Percentiles rank a stretch among this genome's conserved stretches.
Conservation (phyloP, 2,888 invertebrate genomes). For the Cataglyphis livida region DNA sequence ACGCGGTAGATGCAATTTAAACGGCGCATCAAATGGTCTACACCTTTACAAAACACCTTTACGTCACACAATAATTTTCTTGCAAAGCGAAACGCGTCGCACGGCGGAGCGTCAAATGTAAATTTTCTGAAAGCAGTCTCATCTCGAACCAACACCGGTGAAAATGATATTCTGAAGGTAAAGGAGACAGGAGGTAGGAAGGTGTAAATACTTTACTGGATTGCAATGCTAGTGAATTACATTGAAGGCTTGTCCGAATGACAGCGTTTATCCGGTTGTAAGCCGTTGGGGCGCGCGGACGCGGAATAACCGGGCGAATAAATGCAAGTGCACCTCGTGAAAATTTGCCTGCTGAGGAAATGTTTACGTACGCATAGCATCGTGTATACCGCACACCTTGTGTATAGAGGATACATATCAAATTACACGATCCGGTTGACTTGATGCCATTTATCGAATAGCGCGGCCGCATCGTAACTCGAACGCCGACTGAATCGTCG, state of each 20-base stretch:
- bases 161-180: conserved; percentile 47
- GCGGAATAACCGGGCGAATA: conserved; percentile 63
- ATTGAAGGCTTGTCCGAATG: conserved; percentile 68
- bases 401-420: conserved; percentile 53
- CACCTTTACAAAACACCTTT: not conserved
- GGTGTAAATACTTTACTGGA: conserved; percentile 60
- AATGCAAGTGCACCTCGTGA: conserved; percentile 37
- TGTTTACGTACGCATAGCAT: conserved; percentile 30
- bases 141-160: conserved; percentile 34
- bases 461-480: conserved; percentile 16
- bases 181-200: conserved; percentile 40
- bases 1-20: conserved; percentile 6
- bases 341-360: conserved; percentile 39
- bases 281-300: conserved; percentile 63
- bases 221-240: conserved; percentile 63
- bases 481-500: conserved; percentile 33
- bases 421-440: conserved; percentile 55
- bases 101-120: conserved; percentile 29
- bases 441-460: conserved; percentile 40
- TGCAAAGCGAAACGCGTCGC: conserved; percentile 24
- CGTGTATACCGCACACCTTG: conserved; percentile 4
- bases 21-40: conserved; percentile 22
- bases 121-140: conserved; percentile 52
- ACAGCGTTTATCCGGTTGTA: conserved; percentile 71
- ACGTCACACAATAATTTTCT: conserved; percentile 38